Conservation (phyloP, 2,113 vertebrate genomes). For the Proteles cristata region DNA sequence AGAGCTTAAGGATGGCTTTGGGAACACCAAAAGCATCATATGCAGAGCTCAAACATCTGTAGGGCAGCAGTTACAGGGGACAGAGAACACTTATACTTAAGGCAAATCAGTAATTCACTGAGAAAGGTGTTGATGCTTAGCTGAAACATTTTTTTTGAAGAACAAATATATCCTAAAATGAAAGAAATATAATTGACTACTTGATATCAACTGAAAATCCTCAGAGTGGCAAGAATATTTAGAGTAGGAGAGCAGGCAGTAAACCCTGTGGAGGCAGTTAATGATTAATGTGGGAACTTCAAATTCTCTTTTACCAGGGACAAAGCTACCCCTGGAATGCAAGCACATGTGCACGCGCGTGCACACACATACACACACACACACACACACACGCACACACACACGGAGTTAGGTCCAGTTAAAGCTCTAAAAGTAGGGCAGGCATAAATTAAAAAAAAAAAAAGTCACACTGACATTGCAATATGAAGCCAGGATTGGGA, state of each 20-base stretch:
- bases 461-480: neutral
- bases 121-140: neutral
- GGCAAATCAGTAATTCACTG: slow-evolving; percentile 28
- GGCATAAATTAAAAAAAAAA: neutral
- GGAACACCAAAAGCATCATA: neutral
- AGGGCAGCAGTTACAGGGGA: neutral
- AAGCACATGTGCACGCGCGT: too few species aligned
- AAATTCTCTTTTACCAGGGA: neutral
- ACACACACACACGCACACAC: neutral
- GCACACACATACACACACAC: too few species aligned
- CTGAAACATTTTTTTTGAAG: slow-evolving; percentile 28
- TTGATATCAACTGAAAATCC: neutral
- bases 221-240: neutral
- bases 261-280: neutral
- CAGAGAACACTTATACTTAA: neutral
- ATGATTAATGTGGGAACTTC: neutral
- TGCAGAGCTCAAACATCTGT: neutral
- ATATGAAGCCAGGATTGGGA: neutral
- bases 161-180: neutral
- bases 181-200: neutral
- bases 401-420: neutral
- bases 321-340: neutral
- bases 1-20: neutral
- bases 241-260: neutral
- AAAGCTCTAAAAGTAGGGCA: neutral